Percentiles rank a stretch among this genome's conserved stretches.
Conservation (phyloP, 2,113 vertebrate species). For the Orthonyx spaldingii region DNA sequence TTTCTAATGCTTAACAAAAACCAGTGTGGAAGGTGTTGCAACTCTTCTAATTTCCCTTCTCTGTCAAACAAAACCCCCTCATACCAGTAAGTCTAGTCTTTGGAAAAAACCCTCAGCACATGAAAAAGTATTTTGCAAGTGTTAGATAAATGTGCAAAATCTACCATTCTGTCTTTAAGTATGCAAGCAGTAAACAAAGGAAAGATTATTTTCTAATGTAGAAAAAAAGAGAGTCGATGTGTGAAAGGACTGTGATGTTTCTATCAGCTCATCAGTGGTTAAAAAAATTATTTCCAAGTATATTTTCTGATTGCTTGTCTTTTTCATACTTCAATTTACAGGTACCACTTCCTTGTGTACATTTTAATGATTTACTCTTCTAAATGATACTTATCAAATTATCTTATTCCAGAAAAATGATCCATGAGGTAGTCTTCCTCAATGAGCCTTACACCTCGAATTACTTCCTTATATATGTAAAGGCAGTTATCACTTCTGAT, state of each 20-base stretch:
- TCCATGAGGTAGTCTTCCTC: not conserved
- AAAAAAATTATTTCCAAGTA: not conserved
- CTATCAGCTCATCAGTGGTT: not conserved
- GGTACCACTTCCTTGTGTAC: not conserved
- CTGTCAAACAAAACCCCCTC: not conserved
- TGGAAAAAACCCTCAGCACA: not conserved
- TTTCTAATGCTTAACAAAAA: not conserved
- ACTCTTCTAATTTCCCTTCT: not conserved
- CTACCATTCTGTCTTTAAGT: not conserved
- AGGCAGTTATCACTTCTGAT: constrained; percentile 1
- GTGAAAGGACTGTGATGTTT: not conserved
- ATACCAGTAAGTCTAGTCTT: not conserved
- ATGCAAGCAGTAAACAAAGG: not conserved
- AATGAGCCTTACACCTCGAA: not conserved
- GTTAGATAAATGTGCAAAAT: not conserved
- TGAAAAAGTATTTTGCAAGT: fast-evolving
- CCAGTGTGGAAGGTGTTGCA: not conserved
- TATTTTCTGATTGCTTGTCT: not conserved
- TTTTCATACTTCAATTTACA: not conserved
- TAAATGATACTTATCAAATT: not conserved
- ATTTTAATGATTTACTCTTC: not conserved
- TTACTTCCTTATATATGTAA: constrained; percentile 4
- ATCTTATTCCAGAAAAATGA: constrained; percentile 14
- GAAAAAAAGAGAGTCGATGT: fast-evolving
- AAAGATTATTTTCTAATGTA: not conserved